Base-by-base conservation (phyloP, 2,113 vertebrate species). In the Dendropsophus ebraccatus region DNA sequence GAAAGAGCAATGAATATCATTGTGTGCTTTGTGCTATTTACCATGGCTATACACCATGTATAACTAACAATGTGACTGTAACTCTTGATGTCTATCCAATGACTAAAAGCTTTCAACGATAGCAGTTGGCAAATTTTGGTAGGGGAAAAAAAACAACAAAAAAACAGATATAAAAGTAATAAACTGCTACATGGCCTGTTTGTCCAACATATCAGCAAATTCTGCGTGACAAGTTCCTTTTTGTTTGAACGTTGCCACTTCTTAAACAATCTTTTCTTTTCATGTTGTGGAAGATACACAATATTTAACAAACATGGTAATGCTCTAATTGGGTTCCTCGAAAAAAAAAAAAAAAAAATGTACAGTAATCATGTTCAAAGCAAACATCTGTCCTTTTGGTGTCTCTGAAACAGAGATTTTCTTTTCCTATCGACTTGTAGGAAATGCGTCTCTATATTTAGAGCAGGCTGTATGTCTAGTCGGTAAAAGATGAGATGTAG, bases 241-340 rank as follows among this genome's bases (percentile, higher is more conserved):
- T 65, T 16, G 12, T 65, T 60, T 25, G 23, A 65, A 65, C 12
- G 13, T 65, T 65, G 60, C 25, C 25, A 65, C 25, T 30, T 65
- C 60, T 75, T 28, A 49, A 73, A 37, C 25, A 37, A 72, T 32
- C 32, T 37, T 72, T 41, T 50, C 45, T 30, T 77, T 77, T 28
- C 17, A 50, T 52, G 35, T 52, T 54, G 47, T 54, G 25, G 16
- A 52, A 54, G 12, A 76, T 19, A 30, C 45, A 77, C 65, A 82
- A 35, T 67, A 72, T 82, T 82, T 69, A 70, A 30, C 28, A 83
- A 74, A 83, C 82, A 83, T 73, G 35, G 58, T 74, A 83, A 83
- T 60, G 12, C 5, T 74, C 11, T 52, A 74, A 74, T 74, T 83
- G 69, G 32, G n/a, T 45, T 83, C 28, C 67, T 58, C 47, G 69